A percentile compares a stretch with the other conserved stretches of the same genome.
These are phyloP conservation scores for Oriolus oriolus DNA, from an alignment of 2,113 vertebrate genomes.

Conservation along the genomic window DNA sequence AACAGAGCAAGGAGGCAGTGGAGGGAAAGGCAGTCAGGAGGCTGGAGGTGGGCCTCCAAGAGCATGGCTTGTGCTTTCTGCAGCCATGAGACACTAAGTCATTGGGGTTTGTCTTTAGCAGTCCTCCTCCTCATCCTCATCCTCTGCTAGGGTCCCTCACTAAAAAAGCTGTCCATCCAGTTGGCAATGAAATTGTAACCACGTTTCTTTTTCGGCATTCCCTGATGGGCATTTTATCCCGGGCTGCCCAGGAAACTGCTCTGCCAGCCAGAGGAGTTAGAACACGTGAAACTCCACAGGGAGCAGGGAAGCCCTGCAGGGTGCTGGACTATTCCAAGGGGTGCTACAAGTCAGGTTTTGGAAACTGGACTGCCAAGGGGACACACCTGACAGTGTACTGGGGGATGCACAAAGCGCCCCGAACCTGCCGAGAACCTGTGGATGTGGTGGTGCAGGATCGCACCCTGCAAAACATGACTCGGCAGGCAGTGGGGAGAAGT, in stretches of 20 bases:
- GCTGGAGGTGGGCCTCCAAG: background rate
- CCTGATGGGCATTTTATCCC: background rate
- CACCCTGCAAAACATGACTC: background rate
- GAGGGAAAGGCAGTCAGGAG: background rate
- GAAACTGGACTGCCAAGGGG: background rate
- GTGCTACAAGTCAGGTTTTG: background rate
- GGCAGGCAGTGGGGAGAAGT: background rate
- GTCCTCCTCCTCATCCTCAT: background rate
- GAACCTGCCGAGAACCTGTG: background rate
- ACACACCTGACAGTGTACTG: background rate
- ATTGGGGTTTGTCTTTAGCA: background rate
- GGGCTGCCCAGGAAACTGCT: background rate
- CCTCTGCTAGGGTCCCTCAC: background rate
- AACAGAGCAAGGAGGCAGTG: background rate
- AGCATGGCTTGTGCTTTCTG: background rate
- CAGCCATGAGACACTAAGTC: background rate
- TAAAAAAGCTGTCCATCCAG: background rate
- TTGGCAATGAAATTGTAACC: background rate
- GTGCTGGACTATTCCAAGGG: background rate
- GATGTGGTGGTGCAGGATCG: background rate
- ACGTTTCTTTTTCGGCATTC: accelerated
- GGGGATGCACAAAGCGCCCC: background rate
- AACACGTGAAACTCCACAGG: background rate
- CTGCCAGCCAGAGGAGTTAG: background rate
- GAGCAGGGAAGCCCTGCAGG: background rate